Base-by-base conservation (phyloP, 2,888 invertebrate genomes). In the Lypha dubia region DNA sequence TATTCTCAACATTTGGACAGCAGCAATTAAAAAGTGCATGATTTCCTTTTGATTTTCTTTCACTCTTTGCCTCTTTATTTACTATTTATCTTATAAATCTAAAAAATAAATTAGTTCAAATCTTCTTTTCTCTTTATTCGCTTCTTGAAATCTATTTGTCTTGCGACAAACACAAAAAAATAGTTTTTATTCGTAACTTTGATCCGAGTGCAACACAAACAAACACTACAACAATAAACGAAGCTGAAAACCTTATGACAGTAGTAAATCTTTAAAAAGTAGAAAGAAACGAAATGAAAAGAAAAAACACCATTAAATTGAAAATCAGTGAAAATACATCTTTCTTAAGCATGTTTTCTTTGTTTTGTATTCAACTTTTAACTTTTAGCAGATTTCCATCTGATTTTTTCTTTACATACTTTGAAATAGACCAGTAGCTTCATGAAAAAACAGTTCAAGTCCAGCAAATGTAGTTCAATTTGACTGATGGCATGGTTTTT, bases 1-100 rank as follows among this genome's bases (percentile, higher is more conserved):
- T n/a, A n/a, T 53, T 53, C 24, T 53, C 53, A 53, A 24, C 24
- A 53, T 53, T 53, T 53, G 51, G 15, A 53, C 53, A 22, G 15
- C 53, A 24, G 6, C 24, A 53, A 53, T 53, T 53, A 53, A 15
- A 13, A 24, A 53, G 7, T 6, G 15, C 13, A 1, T 22, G 8
- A 13, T 22, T 6, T 13, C 1, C 24, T 28, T 24, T 53, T 24
- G 15, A 2, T 17, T 15, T 11, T 38, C 11, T 7, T 53, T 13
- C 6, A 15, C 24, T 53, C 22, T 22, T 3, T 24, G 15, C 28
- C 28, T n/a, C 28, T 4, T 28, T 28, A 28, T 5, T 28, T 28
- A 28, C 28, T 28, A 28, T 24, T 22, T 22, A 8, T 13, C 3
- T 17, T 1, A n/a, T 2, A 51, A 13, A 24, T 53, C 24, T 24